phyloP scores from a whole-genome alignment of 2,113 vertebrate species.

The Centrocercus urophasianus region DNA sequence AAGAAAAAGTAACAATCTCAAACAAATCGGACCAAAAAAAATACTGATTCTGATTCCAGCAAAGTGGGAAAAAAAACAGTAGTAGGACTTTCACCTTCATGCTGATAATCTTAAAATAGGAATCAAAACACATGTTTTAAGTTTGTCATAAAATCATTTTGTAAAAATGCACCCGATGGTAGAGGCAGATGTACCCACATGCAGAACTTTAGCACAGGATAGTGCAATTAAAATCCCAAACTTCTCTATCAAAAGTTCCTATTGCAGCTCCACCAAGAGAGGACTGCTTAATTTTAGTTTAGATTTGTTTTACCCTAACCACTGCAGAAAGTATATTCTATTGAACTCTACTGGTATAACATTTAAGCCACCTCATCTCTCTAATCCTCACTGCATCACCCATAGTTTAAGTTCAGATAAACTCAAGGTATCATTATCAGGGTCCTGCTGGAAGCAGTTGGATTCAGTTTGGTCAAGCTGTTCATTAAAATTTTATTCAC shows the following conservation, averaged over 20 bases:
- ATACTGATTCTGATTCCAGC: neutral
- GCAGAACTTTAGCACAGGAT: neutral
- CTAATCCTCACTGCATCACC: neutral
- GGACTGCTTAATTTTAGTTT: neutral
- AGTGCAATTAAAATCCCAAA: neutral
- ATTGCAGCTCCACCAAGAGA: neutral
- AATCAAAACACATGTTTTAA: neutral
- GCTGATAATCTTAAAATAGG: neutral
- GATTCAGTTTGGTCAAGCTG: neutral
- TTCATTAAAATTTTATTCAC: neutral
- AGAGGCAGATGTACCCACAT: neutral
- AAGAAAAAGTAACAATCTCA: neutral
- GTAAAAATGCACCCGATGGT: neutral
- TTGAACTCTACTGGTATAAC: neutral
- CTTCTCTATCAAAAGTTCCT: neutral
- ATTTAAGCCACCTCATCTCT: neutral
- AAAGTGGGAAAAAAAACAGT: neutral
- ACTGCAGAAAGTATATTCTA: neutral
- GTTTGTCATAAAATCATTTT: no score
- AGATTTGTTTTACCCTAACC: neutral
- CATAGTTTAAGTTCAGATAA: neutral
- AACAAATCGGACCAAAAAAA: neutral
- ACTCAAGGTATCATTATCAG: neutral
- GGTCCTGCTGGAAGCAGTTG: neutral
- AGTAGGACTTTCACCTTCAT: neutral